Evolutionary conservation across 2,113 vertebrate genomes (phyloP).

Genomic region (Pantherophis guttatus): DNA sequence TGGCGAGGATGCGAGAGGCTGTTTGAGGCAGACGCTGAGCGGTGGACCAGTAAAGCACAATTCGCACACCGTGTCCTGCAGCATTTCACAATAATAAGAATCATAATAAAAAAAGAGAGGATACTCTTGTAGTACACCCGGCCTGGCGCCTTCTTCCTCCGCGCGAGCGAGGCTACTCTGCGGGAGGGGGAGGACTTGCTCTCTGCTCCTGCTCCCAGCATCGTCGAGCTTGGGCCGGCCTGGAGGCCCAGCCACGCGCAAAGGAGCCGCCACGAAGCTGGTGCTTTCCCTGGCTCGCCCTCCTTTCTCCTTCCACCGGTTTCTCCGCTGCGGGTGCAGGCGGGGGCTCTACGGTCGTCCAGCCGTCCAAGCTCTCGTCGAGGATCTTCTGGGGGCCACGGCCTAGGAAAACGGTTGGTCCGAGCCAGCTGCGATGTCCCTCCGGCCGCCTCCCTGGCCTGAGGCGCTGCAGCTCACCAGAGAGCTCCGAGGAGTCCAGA

Average conservation of each 20-base stretch:
- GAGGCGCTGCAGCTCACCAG: too few relatives aligned
- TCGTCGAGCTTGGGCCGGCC: background rate
- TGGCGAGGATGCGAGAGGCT: background rate
- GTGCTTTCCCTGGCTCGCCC: background rate
- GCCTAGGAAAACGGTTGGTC: background rate
- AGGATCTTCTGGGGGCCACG: background rate
- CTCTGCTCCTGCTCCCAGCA: background rate
- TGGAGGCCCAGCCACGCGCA: background rate
- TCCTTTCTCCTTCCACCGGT: background rate
- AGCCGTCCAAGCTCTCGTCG: background rate
- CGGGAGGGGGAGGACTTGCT: background rate
- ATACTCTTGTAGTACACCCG: slow-evolving; percentile 42
- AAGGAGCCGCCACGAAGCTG: background rate
- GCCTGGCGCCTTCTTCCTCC: background rate
- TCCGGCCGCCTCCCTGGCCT: background rate
- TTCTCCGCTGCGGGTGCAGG: background rate
- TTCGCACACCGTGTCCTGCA: slow-evolving; percentile 64
- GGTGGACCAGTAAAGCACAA: slow-evolving; percentile 78
- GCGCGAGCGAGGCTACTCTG: background rate
- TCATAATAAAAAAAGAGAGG: background rate
- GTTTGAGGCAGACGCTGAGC: slow-evolving; percentile 70
- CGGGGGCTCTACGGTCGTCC: background rate
- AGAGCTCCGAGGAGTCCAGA: background rate
- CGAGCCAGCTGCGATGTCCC: background rate
- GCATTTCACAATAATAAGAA: slow-evolving; percentile 24